Evolutionary conservation across 2,113 vertebrate genomes (phyloP).

Genomic region (Craseonycteris thonglongyai): DNA sequence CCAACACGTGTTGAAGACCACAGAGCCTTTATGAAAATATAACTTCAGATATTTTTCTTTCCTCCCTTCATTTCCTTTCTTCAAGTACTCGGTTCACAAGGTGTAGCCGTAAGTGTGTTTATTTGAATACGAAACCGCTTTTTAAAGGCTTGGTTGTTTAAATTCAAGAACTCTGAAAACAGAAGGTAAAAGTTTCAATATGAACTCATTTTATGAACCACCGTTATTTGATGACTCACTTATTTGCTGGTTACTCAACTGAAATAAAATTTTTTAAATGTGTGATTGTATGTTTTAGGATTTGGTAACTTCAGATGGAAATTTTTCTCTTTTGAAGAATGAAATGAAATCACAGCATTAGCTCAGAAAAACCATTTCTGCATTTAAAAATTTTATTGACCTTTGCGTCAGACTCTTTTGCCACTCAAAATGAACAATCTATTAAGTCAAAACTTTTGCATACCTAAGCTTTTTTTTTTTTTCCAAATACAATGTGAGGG

Average conservation of each 20-base stretch:
- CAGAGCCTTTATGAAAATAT: not conserved
- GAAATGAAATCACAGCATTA: conserved; percentile 9
- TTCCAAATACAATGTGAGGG: not conserved
- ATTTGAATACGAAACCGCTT: not conserved
- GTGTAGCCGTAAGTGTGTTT: not conserved
- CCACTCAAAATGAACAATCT: not conserved
- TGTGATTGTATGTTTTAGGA: not conserved
- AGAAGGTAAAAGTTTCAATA: not conserved
- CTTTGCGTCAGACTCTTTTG: not conserved
- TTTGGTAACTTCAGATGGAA: not conserved
- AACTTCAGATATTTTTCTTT: not conserved
- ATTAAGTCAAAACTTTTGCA: not conserved
- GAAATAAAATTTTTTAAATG: not conserved
- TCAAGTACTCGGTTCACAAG: not conserved
- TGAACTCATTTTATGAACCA: not conserved
- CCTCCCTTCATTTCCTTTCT: not conserved
- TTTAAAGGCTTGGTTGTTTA: not conserved
- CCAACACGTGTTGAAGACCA: not conserved
- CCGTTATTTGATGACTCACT: not conserved
- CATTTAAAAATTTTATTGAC: not conserved
- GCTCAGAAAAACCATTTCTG: not conserved
- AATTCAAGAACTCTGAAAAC: not conserved
- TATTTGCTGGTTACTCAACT: not conserved
- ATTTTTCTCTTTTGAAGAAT: conserved; percentile 12
- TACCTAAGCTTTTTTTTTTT: not conserved